phyloP scores from a whole-genome alignment of 2,113 vertebrate genomes.

The Scopus umbretta region DNA sequence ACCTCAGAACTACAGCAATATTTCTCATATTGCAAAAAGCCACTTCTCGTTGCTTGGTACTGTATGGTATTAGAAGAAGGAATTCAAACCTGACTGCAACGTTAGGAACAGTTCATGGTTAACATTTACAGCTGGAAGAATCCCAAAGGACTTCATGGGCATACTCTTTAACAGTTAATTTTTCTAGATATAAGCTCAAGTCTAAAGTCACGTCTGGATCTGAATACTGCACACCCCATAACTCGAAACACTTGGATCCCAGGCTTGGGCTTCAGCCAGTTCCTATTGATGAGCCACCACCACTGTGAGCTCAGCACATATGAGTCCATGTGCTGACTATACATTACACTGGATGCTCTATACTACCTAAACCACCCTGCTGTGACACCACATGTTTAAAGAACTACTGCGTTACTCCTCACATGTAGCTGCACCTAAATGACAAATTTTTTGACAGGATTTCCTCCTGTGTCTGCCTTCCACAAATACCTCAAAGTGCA shows the following conservation, averaged over 20 bases:
- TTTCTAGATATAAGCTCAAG: background rate
- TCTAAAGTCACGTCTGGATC: background rate
- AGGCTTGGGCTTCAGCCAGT: background rate
- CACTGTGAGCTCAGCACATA: background rate
- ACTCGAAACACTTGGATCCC: background rate
- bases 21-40: background rate
- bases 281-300: background rate
- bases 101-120: background rate
- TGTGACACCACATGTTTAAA: background rate
- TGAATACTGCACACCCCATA: background rate
- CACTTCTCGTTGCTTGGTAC: background rate
- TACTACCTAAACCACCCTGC: background rate
- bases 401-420: background rate
- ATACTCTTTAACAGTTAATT: background rate
- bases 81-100: background rate
- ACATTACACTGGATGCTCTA: background rate
- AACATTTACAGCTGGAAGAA: background rate
- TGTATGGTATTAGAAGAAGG: background rate
- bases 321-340: accelerated
- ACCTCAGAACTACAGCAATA: background rate
- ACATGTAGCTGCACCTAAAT: background rate
- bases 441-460: background rate
- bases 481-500: background rate
- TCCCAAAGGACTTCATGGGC: background rate
- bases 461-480: background rate